A percentile compares a stretch with the other conserved stretches of the same genome.
phyloP scores from a whole-genome alignment of 1,140 invertebrate species.

The Scaptomyza hsui region DNA sequence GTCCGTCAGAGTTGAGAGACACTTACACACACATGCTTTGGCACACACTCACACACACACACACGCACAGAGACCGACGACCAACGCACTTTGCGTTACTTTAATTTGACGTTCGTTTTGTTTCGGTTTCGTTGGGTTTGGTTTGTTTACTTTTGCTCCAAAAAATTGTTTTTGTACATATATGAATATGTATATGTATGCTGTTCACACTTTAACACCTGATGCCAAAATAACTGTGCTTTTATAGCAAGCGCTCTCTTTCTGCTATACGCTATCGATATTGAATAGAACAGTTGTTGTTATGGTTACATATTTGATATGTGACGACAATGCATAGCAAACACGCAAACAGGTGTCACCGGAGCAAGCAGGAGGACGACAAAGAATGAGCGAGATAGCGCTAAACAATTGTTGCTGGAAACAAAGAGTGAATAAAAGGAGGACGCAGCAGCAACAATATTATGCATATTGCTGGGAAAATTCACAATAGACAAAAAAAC shows the following conservation, averaged over 20 bases:
- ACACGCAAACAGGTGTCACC: slow-evolving; percentile 64
- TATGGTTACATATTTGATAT: slow-evolving; percentile 37
- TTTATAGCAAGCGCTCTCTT: slow-evolving; percentile 48
- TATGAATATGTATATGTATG: slow-evolving; percentile 25
- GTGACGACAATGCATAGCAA: slow-evolving; percentile 37
- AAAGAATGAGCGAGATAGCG: slow-evolving; percentile 28
- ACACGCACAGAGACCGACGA: slow-evolving; percentile 33
- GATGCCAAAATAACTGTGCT: slow-evolving; percentile 61
- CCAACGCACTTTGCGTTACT: slow-evolving; percentile 48
- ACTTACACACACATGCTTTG: slow-evolving; percentile 42
- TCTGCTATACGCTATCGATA: slow-evolving; percentile 48
- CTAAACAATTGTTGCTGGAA: slow-evolving; percentile 44
- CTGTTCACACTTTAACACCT: slow-evolving; percentile 69
- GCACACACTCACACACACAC: slow-evolving; percentile 19
- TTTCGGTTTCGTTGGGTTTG: slow-evolving; percentile 54
- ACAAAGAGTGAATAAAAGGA: slow-evolving; percentile 37
- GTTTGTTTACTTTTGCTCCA: slow-evolving; percentile 52
- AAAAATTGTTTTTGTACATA: slow-evolving; percentile 7
- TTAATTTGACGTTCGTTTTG: slow-evolving; percentile 30
- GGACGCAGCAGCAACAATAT: slow-evolving; percentile 36
- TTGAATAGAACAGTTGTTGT: slow-evolving; percentile 54
- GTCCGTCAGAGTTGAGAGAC: slow-evolving; percentile 52
- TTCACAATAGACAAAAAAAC: slow-evolving; percentile 17
- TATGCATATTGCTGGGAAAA: slow-evolving; percentile 71
- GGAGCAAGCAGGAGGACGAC: slow-evolving; percentile 1